Percentiles rank a stretch among this genome's conserved stretches.
These are phyloP conservation scores for Miltochrista miniata DNA, from an alignment of 2,888 invertebrate species.

Conservation along the genomic window DNA sequence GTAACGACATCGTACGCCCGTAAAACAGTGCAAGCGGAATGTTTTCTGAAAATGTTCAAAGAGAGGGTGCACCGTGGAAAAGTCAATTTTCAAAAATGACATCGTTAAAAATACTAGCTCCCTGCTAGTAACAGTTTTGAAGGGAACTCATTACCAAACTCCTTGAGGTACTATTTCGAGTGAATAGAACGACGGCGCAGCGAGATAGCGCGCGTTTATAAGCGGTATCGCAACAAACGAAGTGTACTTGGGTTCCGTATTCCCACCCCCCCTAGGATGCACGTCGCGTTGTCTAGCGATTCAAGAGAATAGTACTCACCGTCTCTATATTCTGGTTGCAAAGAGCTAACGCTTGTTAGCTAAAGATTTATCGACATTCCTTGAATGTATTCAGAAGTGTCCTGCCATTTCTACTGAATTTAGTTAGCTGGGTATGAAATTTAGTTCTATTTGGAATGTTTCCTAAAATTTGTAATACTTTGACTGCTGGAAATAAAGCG, in stretches of 20 bases:
- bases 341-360: slow-evolving; percentile 26
- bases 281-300: slow-evolving; percentile 13
- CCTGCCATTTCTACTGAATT: slow-evolving; percentile 10
- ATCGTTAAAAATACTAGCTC: slow-evolving; percentile 67
- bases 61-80: slow-evolving; percentile 39
- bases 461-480: not conserved
- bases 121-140: slow-evolving; percentile 64
- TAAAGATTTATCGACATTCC: slow-evolving; percentile 31
- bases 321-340: slow-evolving; percentile 4
- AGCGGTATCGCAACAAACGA: slow-evolving; percentile 79
- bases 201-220: slow-evolving; percentile 75
- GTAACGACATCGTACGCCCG: slow-evolving; percentile 6
- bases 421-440: slow-evolving; percentile 4
- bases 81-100: slow-evolving; percentile 67
- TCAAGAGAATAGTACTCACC: slow-evolving; percentile 18
- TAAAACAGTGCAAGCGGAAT: slow-evolving; percentile 1
- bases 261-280: slow-evolving; percentile 7
- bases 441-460: slow-evolving; percentile 2
- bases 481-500: not conserved
- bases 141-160: slow-evolving; percentile 80
- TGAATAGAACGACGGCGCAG: slow-evolving; percentile 69
- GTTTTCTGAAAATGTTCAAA: slow-evolving; percentile 3
- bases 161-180: slow-evolving; percentile 80
- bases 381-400: slow-evolving; percentile 25
- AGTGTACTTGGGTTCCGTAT: slow-evolving; percentile 51